Evolutionary conservation across 2,113 vertebrate genomes (phyloP).

Genomic region (Callopanchax toddi): DNA sequence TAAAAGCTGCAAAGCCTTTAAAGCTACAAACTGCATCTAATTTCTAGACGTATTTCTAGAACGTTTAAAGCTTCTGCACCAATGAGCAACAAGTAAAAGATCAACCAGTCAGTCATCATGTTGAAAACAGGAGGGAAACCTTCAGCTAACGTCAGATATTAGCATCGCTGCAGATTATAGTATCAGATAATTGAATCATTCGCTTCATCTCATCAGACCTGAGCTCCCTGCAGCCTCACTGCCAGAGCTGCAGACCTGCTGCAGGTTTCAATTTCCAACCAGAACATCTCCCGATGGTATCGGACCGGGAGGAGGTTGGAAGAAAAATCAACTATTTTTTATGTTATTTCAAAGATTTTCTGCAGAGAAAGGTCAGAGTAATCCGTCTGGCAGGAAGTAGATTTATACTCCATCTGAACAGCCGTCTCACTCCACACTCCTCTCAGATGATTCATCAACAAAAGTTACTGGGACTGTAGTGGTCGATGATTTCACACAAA

Average conservation of each 20-base stretch:
- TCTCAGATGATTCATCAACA: neutral
- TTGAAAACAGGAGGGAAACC: slow-evolving; percentile 1
- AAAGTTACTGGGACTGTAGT: too few relatives aligned
- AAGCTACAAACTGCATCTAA: too few relatives aligned
- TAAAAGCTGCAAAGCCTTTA: too few relatives aligned
- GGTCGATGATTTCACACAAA: neutral
- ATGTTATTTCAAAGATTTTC: slow-evolving; percentile 5
- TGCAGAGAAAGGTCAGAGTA: slow-evolving; percentile 3
- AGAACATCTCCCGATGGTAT: slow-evolving; percentile 22
- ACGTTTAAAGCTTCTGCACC: too few relatives aligned
- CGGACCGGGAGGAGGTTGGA: neutral
- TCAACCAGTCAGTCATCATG: too few relatives aligned
- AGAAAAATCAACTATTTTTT: slow-evolving; percentile 1
- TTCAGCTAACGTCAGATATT: neutral
- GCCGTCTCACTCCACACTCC: too few relatives aligned
- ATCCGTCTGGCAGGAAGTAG: neutral
- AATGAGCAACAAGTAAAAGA: too few relatives aligned
- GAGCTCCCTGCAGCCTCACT: neutral
- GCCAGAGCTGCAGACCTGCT: neutral
- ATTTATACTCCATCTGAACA: too few relatives aligned
- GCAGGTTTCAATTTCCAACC: slow-evolving; percentile 26
- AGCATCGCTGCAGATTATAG: slow-evolving; percentile 14
- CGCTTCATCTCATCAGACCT: slow-evolving; percentile 18
- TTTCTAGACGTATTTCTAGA: too few relatives aligned
- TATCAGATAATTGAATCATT: slow-evolving; percentile 63